phyloP scores from a whole-genome alignment of 2,113 vertebrate genomes.

The Centropus bengalensis region DNA sequence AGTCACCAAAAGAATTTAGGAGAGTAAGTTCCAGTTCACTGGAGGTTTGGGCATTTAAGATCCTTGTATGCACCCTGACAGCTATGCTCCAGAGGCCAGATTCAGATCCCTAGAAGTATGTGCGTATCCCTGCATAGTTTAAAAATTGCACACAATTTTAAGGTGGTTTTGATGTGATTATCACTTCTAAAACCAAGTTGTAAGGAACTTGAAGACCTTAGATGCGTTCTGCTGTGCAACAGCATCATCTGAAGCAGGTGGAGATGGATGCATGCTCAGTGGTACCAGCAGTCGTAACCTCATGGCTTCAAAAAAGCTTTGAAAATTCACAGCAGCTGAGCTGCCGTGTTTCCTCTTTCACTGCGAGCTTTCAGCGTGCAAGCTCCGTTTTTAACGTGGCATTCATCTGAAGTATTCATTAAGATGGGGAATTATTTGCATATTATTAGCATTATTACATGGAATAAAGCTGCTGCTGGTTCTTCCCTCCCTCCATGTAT shows the following conservation, averaged over 20 bases:
- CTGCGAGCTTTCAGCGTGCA: background rate
- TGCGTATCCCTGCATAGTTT: background rate
- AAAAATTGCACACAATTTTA: background rate
- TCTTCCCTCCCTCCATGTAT: constrained; percentile 46
- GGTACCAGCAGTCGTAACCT: background rate
- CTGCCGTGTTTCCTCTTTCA: background rate
- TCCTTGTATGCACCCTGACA: background rate
- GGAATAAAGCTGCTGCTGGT: constrained; percentile 51
- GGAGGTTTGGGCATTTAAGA: background rate
- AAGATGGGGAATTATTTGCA: constrained; percentile 61
- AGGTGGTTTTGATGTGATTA: background rate
- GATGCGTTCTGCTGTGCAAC: rapidly evolving
- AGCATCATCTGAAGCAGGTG: background rate
- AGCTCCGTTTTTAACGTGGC: background rate
- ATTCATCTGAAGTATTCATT: constrained; percentile 55
- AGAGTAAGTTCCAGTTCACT: background rate
- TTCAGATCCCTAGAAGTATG: rapidly evolving
- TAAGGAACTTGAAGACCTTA: background rate
- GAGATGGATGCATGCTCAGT: background rate
- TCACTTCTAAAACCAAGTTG: background rate
- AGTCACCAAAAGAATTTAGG: background rate
- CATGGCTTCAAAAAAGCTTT: background rate
- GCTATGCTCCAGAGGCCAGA: background rate
- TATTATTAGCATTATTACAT: constrained; percentile 65
- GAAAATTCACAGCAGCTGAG: background rate